phyloP scores from a whole-genome alignment of 1,140 invertebrate species.

The Ceratosolen fusciceps region DNA sequence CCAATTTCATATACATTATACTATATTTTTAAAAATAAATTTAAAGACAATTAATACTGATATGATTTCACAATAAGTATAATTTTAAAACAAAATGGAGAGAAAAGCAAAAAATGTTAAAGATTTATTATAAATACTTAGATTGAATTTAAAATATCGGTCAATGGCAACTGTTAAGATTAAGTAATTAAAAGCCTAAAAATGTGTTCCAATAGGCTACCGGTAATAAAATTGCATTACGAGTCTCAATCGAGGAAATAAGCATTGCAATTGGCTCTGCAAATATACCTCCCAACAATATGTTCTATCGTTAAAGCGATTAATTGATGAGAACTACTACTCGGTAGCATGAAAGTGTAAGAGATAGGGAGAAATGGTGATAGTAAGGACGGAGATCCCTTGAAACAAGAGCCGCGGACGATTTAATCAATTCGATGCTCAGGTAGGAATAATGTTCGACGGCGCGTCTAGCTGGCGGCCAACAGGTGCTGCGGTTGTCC shows the following conservation, averaged over 20 bases:
- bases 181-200: neutral
- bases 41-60: too few relatives aligned
- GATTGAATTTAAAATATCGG: neutral
- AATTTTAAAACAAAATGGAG: too few relatives aligned
- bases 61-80: too few relatives aligned
- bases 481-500: conserved; percentile 53
- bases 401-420: neutral
- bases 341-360: neutral
- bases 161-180: neutral
- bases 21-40: too few relatives aligned
- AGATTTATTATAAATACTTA: too few relatives aligned
- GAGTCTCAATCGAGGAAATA: neutral
- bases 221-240: neutral
- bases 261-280: neutral
- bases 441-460: conserved; percentile 1
- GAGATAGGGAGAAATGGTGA: neutral
- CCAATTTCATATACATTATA: too few relatives aligned
- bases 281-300: neutral
- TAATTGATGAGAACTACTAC: neutral
- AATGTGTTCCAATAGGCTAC: neutral
- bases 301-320: neutral
- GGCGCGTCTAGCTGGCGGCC: conserved; percentile 43
- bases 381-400: neutral
- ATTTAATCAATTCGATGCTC: conserved; percentile 26
- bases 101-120: too few relatives aligned